phyloP scores from a whole-genome alignment of 2,113 vertebrate genomes.

The Trichechus manatus region DNA sequence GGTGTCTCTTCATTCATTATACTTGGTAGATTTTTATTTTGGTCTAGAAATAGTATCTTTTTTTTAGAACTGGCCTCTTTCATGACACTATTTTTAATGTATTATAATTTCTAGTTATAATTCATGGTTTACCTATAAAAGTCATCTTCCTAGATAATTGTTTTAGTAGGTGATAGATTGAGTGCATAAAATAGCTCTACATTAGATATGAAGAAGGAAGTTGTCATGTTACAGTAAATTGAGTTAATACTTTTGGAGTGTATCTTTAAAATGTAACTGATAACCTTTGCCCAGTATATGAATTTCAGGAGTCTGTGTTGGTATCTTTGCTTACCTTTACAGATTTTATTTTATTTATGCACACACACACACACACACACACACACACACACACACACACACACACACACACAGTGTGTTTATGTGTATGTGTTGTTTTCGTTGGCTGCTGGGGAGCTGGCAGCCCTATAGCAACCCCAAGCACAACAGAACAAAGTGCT shows the following conservation, averaged over 20 bases:
- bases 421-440: background rate
- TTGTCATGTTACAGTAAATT: background rate
- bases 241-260: slow-evolving; percentile 8
- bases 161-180: slow-evolving; percentile 29
- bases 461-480: too few relatives aligned
- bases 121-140: slow-evolving; percentile 21
- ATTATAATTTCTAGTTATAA: slow-evolving; percentile 37
- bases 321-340: slow-evolving; percentile 29
- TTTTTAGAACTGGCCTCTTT: slow-evolving; percentile 42
- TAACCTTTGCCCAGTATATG: background rate
- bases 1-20: background rate
- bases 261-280: slow-evolving; percentile 33
- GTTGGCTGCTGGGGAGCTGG: too few relatives aligned
- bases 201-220: slow-evolving; percentile 42
- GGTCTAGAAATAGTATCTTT: slow-evolving; percentile 3
- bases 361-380: background rate
- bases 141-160: slow-evolving; percentile 20
- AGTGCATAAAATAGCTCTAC: background rate
- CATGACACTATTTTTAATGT: slow-evolving; percentile 35
- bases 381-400: too few relatives aligned
- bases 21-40: background rate
- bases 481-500: too few relatives aligned
- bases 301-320: slow-evolving; percentile 41
- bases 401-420: background rate
- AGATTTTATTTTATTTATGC: background rate